Percentiles rank a stretch among this genome's conserved stretches.
phyloP scores from a whole-genome alignment of 1,140 invertebrate species.

The Onthophagus taurus region DNA sequence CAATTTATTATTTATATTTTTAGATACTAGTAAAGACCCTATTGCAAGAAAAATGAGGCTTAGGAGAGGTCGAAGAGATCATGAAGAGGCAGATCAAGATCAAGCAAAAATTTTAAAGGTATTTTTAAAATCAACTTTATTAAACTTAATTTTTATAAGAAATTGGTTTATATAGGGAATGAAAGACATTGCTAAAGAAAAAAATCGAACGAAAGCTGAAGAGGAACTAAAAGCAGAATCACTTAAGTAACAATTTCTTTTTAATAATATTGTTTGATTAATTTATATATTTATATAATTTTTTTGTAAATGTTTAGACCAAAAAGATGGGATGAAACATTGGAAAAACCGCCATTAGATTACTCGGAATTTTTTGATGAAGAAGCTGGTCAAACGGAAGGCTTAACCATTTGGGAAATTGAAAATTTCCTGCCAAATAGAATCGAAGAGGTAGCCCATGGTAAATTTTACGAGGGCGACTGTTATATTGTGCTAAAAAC shows the following conservation, averaged over 20 bases:
- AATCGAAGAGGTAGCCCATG: slow-evolving; percentile 83
- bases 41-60: slow-evolving; percentile 88
- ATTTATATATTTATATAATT: slow-evolving; percentile 4
- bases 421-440: slow-evolving; percentile 97
- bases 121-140: slow-evolving; percentile 10
- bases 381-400: slow-evolving; percentile 85
- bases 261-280: slow-evolving; percentile 10
- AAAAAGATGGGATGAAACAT: slow-evolving; percentile 84
- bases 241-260: slow-evolving; percentile 46
- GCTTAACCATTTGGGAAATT: slow-evolving; percentile 92
- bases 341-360: slow-evolving; percentile 94
- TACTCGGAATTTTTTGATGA: slow-evolving; percentile 99
- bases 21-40: slow-evolving; percentile 63
- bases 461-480: slow-evolving; percentile 98
- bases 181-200: slow-evolving; percentile 94
- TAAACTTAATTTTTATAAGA: not conserved
- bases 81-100: slow-evolving; percentile 79
- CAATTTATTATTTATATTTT: not conserved
- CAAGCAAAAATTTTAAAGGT: slow-evolving; percentile 90
- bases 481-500: slow-evolving; percentile 98
- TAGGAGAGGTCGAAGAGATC: slow-evolving; percentile 58
- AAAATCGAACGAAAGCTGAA: slow-evolving; percentile 54
- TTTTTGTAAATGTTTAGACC: slow-evolving; percentile 48
- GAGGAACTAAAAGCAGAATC: slow-evolving; percentile 57
- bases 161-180: slow-evolving; percentile 61